A percentile compares a stretch with the other conserved stretches of the same genome.
Evolutionary conservation across 1,140 invertebrate species (phyloP).

Genomic region (Lepidurus arcticus): DNA sequence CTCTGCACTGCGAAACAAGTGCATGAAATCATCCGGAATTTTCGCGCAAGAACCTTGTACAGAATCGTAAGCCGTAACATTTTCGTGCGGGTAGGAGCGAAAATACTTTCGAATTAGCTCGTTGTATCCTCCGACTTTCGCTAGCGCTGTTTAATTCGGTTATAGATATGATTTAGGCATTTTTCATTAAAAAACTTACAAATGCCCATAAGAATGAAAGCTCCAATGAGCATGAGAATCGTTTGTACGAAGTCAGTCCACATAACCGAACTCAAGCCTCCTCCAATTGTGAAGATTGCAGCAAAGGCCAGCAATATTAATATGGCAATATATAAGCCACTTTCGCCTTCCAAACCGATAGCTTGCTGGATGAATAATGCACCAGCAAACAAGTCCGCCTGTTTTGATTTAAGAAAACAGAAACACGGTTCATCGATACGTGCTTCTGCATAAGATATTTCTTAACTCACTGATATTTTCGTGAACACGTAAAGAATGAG

Average conservation of each 20-base stretch:
- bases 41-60: slow-evolving; percentile 42
- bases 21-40: slow-evolving; percentile 47
- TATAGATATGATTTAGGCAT: too few relatives aligned
- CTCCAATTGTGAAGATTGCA: slow-evolving; percentile 49
- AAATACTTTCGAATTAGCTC: slow-evolving; percentile 45
- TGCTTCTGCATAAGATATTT: background rate
- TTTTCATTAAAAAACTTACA: slow-evolving; percentile 41
- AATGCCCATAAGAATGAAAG: slow-evolving; percentile 50
- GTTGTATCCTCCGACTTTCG: slow-evolving; percentile 50
- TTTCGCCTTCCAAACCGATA: slow-evolving; percentile 43
- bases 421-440: background rate
- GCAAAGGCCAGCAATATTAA: slow-evolving; percentile 49
- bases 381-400: slow-evolving; percentile 54
- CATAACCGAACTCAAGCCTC: slow-evolving; percentile 54
- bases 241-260: slow-evolving; percentile 57
- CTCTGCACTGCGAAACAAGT: slow-evolving; percentile 47
- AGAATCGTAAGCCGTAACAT: slow-evolving; percentile 30
- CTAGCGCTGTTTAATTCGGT: slow-evolving; percentile 44
- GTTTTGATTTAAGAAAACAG: background rate
- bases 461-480: slow-evolving; percentile 53
- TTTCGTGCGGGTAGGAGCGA: slow-evolving; percentile 41
- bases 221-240: slow-evolving; percentile 53
- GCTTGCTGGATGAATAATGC: slow-evolving; percentile 52
- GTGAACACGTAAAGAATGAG: slow-evolving; percentile 55
- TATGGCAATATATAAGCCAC: slow-evolving; percentile 50